phyloP scores from a whole-genome alignment of 2,888 invertebrate species.

The Plusia festucae region DNA sequence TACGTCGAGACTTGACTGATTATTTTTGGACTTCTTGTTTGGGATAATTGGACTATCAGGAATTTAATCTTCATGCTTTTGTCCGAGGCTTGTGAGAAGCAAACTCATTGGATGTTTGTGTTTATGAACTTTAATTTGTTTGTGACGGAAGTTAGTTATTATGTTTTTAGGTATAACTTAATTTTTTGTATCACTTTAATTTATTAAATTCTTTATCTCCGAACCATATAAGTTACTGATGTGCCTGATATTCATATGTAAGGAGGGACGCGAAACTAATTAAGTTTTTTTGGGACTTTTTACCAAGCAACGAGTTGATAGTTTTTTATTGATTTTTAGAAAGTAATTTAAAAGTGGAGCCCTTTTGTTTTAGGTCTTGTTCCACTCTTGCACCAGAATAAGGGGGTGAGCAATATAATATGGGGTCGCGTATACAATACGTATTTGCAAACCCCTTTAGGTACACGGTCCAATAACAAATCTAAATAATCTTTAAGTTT shows the following conservation, averaged over 20 bases:
- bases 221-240: no score
- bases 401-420: neutral
- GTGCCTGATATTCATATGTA: no score
- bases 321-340: neutral
- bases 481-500: neutral
- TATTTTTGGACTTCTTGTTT: constrained; percentile 53
- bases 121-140: neutral
- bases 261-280: no score
- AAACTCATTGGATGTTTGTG: neutral
- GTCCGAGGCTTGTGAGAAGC: constrained; percentile 12
- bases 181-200: neutral
- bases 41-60: constrained; percentile 52
- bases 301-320: neutral
- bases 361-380: neutral
- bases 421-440: neutral
- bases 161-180: neutral
- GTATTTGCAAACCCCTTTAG: constrained; percentile 1
- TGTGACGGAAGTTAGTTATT: neutral
- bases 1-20: constrained; percentile 69
- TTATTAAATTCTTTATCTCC: no score
- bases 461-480: neutral
- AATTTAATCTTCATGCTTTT: constrained; percentile 42
- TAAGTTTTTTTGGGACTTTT: no score
- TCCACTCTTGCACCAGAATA: neutral
- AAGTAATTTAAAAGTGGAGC: neutral